Percentiles rank a stretch among this genome's conserved stretches.
Conservation (phyloP, 2,113 vertebrate species). For the Pelusios castaneus region DNA sequence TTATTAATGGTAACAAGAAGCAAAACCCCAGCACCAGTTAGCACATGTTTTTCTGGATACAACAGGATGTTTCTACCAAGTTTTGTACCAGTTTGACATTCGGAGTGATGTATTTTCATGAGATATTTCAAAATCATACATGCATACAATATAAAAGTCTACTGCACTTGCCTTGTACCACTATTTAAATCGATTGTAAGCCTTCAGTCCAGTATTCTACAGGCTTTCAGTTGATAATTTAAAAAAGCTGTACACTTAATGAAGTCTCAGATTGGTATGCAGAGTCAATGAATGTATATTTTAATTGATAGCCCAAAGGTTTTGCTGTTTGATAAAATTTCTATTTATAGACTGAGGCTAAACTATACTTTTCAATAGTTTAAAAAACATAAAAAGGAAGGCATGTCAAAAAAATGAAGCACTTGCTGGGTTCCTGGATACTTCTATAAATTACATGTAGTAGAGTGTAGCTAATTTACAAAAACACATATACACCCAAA, state of each 20-base stretch:
- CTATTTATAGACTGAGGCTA: background rate
- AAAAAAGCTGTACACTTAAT: background rate
- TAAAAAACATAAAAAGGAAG: background rate
- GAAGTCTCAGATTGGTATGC: background rate
- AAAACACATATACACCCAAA: background rate
- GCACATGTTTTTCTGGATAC: background rate
- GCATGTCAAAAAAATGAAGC: background rate
- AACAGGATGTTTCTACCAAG: background rate
- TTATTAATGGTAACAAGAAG: background rate
- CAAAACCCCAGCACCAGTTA: fast-evolving
- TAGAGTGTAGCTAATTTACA: background rate
- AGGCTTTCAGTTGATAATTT: background rate
- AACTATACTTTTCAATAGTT: background rate
- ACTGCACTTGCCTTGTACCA: background rate
- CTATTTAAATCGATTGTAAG: background rate
- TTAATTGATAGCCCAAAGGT: background rate
- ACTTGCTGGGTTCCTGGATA: background rate
- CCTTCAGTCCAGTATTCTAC: background rate
- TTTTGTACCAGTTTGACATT: background rate
- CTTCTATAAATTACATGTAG: background rate
- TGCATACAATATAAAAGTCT: background rate
- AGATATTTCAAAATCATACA: background rate
- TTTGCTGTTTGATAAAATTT: background rate
- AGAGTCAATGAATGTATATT: background rate
- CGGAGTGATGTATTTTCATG: background rate